Base-by-base conservation (phyloP, 2,888 invertebrate genomes). In the Melanargia galathea region DNA sequence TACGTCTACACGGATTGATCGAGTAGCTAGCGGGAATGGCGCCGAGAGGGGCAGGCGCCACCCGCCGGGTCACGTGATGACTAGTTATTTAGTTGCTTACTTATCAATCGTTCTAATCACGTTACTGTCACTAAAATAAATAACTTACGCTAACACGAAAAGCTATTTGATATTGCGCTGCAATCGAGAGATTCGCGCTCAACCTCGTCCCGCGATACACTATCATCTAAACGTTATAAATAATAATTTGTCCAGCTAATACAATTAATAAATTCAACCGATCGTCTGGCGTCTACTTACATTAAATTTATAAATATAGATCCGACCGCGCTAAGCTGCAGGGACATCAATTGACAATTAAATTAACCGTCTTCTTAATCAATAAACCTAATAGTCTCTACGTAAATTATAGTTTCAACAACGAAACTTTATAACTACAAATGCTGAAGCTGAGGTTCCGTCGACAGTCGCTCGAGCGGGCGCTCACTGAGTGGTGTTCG, bases 241-340 rank as follows among this genome's bases (percentile, higher is more conserved):
- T 88, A 87, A 88, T 88, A 88, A 84, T 88, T 88, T 89, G 87
- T 89, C 90, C 89, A 83, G 79, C 84, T 87, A 85, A 77, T 81
- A 83, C 81, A 80, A 78, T 79, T 80, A 78, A 74, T 78, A 78
- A 79, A 78, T 79, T 79, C 74, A 80, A 80, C 81, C 82, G 72
- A 76, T 72, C 63, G 60, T 63, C 75, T 77, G 77, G 77, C 78
- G 71, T 76, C 81, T 82, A 83, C 80, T 80, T 81, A 81, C 68
- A 67, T 70, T 71, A 72, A 78, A 75, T 76, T 71, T 75, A 79
- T 75, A 72, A 74, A 75, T 74, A 60, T 62, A 33, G 52, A 38
- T 73, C 70, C 75, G 67, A 63, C 64, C 59, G 62, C 54, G 70
- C 70, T 62, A 70, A 69, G 68, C 63, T 70, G 63, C 69, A 51